Base-by-base conservation (phyloP, 2,888 invertebrate genomes). In the Xylota segnis region DNA sequence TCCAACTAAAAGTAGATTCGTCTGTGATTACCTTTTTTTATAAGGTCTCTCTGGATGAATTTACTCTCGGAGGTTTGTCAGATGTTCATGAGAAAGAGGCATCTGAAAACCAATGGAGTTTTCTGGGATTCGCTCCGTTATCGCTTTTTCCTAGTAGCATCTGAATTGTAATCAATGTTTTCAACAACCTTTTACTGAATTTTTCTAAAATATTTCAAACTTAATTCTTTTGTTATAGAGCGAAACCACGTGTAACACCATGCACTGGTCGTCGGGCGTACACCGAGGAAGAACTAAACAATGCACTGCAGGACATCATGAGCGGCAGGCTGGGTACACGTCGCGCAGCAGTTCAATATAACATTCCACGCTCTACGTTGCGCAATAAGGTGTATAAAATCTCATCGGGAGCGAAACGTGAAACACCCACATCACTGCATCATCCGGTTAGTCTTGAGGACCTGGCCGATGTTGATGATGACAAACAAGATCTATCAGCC, bases 321-420 rank as follows among this genome's bases (percentile, higher is more conserved):
- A 96, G 96, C 88, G 98, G 98, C 16, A 96, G 97, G 90, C 94
- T 99, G 89, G 98, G 98, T 88, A 98, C 98, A 5, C 94, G 98
- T 56, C 94, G 98, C 79, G 98, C 99, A 7, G 97, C 99, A 68
- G 97, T 97, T 71, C 96, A 98, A 89, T 99, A 99, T 93, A 98
- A 98, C 89, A 98, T 99, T 91, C 99, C 99, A 6, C 95, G 99
- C 88, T 98, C 99, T 88, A 99, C 98, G 29, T 95, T 99, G 65
- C 95, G 99, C 87, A 99, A 98, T 94, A 99, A 99, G 93, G 97
- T 97, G 91, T 96, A 96, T 94, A 97, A 97, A 92, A 93, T 96
- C 90, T 88, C 89, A 5, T 94, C 95, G 75, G 96, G 96, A 89
- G 94, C 94, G 65, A 95, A 95, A 90, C 94, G 95, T 88, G 96